phyloP scores from a whole-genome alignment of 2,888 invertebrate species.

The Achlya flavicornis region DNA sequence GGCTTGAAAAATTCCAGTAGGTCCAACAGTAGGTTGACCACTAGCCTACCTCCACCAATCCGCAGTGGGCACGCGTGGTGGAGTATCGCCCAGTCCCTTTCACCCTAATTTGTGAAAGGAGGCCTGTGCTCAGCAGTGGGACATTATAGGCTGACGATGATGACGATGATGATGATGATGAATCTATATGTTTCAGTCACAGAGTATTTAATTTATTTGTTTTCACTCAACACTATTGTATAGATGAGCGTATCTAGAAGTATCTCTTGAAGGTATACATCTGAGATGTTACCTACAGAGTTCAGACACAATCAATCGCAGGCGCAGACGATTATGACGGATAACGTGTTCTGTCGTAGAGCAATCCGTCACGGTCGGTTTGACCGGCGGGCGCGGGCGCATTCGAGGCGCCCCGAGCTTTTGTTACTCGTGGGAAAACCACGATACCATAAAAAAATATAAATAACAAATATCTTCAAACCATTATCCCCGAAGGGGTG shows the following conservation, averaged over 20 bases:
- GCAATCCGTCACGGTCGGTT: slow-evolving; percentile 62
- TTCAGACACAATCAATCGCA: slow-evolving; percentile 46
- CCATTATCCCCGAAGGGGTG: neutral
- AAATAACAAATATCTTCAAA: neutral
- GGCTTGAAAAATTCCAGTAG: too few relatives aligned
- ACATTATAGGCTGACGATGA: too few relatives aligned
- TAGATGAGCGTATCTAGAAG: neutral
- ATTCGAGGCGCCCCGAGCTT: slow-evolving; percentile 40
- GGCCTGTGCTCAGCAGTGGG: too few relatives aligned
- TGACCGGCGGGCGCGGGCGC: slow-evolving; percentile 32
- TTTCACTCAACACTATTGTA: neutral
- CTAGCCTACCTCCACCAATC: too few relatives aligned
- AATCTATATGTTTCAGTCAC: too few relatives aligned
- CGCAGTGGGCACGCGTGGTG: too few relatives aligned
- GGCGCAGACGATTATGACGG: slow-evolving; percentile 48
- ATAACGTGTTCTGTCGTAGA: slow-evolving; percentile 62
- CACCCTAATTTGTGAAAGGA: too few relatives aligned
- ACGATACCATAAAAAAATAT: slow-evolving; percentile 17
- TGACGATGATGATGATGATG: too few relatives aligned
- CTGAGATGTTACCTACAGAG: slow-evolving; percentile 16
- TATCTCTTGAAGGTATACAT: slow-evolving; percentile 16
- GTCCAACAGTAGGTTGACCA: too few relatives aligned
- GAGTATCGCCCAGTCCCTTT: too few relatives aligned
- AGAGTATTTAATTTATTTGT: too few relatives aligned
- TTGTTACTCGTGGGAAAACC: slow-evolving; percentile 60